Conservation (phyloP, 2,888 invertebrate genomes). For the Nomada ruficornis region DNA sequence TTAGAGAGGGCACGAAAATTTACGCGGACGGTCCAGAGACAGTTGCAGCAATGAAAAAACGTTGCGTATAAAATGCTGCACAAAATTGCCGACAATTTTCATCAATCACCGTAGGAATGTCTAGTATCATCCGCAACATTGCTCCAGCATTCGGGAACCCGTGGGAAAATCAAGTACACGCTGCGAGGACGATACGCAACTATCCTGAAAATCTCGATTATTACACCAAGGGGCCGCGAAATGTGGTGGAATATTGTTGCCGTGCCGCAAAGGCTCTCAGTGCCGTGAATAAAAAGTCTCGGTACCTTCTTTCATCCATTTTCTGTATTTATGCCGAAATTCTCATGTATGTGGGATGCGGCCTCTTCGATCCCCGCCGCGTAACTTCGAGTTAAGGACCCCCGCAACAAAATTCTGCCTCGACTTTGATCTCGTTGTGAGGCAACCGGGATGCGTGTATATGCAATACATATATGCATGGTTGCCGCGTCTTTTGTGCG, state of each 20-base stretch:
- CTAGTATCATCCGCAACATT: too few relatives aligned
- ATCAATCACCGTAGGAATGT: too few relatives aligned
- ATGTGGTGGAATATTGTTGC: not conserved
- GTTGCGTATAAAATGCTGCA: not conserved
- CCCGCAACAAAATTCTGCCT: constrained; percentile 69
- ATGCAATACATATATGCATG: not conserved
- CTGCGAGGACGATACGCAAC: too few relatives aligned
- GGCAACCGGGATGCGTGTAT: constrained; percentile 15
- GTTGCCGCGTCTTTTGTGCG: constrained; percentile 61
- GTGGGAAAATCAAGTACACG: too few relatives aligned
- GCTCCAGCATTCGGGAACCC: too few relatives aligned
- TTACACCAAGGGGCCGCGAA: not conserved
- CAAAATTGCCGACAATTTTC: not conserved
- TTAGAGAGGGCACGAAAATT: too few relatives aligned
- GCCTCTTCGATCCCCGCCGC: constrained; percentile 56
- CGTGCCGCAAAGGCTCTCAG: not conserved
- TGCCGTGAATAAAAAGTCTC: not conserved
- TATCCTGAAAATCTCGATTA: too few relatives aligned
- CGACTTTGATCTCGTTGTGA: constrained; percentile 66
- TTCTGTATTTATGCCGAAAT: constrained; percentile 25
- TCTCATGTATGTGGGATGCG: constrained; percentile 8
- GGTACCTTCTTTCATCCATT: not conserved
- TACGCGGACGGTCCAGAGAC: not conserved
- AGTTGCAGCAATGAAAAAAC: not conserved
- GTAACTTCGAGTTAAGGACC: constrained; percentile 68